Evolutionary conservation across 2,797 vertebrate species (phyloP).

Genomic region (Tympanoctomys barrerae): DNA sequence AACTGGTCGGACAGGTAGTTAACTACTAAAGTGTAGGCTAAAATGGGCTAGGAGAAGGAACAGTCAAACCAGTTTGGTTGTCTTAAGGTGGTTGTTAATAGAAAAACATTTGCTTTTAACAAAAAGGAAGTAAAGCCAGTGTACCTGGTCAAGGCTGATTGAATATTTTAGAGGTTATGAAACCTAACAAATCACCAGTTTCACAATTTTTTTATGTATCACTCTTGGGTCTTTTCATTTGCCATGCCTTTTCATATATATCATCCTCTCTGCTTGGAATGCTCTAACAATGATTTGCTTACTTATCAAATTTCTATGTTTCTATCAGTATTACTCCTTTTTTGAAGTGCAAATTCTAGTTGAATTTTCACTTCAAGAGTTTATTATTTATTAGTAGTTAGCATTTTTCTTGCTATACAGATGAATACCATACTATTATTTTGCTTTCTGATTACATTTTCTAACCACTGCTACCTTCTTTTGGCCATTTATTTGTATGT

Average conservation of each 20-base stretch:
- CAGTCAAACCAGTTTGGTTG: slow-evolving; percentile 25
- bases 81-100: slow-evolving; percentile 17
- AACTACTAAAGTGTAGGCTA: slow-evolving; percentile 3
- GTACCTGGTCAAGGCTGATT: slow-evolving; percentile 46
- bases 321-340: not conserved
- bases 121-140: not conserved
- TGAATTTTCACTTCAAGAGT: slow-evolving; percentile 33
- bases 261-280: slow-evolving; percentile 48
- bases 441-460: slow-evolving; percentile 38
- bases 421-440: slow-evolving; percentile 48
- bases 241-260: slow-evolving; percentile 40
- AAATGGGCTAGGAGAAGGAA: not conserved
- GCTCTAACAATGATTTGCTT: slow-evolving; percentile 47
- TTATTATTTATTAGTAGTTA: slow-evolving; percentile 47
- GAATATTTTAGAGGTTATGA: slow-evolving; percentile 48
- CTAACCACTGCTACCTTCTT: not conserved
- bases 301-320: slow-evolving; percentile 49
- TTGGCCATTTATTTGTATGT: not conserved
- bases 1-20: slow-evolving; percentile 29
- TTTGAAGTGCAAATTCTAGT: slow-evolving; percentile 51
- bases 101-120: slow-evolving; percentile 14
- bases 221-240: slow-evolving; percentile 51
- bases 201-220: slow-evolving; percentile 36
- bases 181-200: slow-evolving; percentile 52
- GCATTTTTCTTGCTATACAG: slow-evolving; percentile 13